phyloP scores from a whole-genome alignment of 2,888 invertebrate species.

The Folsomia manolachei region DNA sequence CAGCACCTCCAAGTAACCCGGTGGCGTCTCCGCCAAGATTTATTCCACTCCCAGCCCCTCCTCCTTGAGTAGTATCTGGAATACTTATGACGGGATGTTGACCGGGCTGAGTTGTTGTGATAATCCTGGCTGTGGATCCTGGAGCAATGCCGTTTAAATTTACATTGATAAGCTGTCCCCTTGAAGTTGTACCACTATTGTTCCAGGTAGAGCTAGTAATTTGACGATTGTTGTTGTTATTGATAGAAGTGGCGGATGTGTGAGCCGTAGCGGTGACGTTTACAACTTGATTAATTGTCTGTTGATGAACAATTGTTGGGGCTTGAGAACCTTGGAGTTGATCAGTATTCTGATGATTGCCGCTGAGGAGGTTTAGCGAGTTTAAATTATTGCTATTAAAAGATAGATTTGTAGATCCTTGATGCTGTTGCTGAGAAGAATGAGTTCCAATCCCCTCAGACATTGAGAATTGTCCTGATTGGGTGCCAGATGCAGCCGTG shows the following conservation, averaged over 20 bases:
- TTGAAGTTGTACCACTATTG: constrained; percentile 7
- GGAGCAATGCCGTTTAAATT: constrained; percentile 46
- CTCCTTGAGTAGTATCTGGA: constrained; percentile 48
- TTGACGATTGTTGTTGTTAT: background rate
- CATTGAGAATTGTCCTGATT: constrained; percentile 32
- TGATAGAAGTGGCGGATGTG: constrained; percentile 13
- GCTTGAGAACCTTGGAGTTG: constrained; percentile 42
- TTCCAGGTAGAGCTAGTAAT: constrained; percentile 12
- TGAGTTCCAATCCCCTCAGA: constrained; percentile 31
- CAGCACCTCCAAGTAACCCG: constrained; percentile 37
- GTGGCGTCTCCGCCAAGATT: constrained; percentile 17
- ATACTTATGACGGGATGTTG: constrained; percentile 50
- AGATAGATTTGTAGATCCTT: constrained; percentile 26
- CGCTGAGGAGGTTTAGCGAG: constrained; percentile 35
- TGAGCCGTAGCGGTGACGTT: constrained; percentile 34
- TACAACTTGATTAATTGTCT: constrained; percentile 38
- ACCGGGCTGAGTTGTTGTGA: constrained; percentile 47
- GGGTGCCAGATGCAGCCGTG: background rate
- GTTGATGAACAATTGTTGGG: constrained; percentile 36
- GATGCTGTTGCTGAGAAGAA: constrained; percentile 36
- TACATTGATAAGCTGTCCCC: constrained; percentile 45
- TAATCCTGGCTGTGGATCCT: constrained; percentile 45
- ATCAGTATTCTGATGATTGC: constrained; percentile 36
- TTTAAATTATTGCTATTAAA: constrained; percentile 30
- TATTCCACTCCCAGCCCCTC: background rate